Evolutionary conservation across 2,888 invertebrate species (phyloP).

Genomic region (Germaria angustata): DNA sequence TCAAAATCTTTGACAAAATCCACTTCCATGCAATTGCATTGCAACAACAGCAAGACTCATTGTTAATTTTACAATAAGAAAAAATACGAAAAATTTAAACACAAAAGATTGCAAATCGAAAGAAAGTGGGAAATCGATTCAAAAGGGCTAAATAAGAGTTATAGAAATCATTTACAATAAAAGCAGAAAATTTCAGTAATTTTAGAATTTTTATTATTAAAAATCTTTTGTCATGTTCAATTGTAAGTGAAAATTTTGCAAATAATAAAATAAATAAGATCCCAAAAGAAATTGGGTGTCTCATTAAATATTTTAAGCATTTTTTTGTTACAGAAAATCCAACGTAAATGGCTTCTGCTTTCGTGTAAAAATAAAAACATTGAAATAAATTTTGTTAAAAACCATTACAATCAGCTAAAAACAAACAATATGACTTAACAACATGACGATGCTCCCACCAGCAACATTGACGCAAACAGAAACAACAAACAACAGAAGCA

Average conservation of each 20-base stretch:
- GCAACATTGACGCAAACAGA: constrained; percentile 15
- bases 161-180: background rate
- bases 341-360: background rate
- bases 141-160: background rate
- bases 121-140: background rate
- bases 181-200: background rate
- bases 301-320: background rate
- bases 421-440: constrained; percentile 48
- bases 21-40: constrained; percentile 7
- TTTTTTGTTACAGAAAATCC: background rate
- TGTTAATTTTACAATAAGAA: background rate
- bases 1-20: background rate
- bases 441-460: constrained; percentile 27
- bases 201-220: too few species aligned
- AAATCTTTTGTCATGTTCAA: too few species aligned
- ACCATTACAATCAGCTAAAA: constrained; percentile 47
- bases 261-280: background rate
- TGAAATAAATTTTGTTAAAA: constrained; percentile 32
- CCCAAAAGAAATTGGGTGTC: background rate
- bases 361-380: background rate
- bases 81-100: background rate
- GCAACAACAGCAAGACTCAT: background rate
- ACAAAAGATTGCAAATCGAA: background rate
- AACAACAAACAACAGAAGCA: constrained; percentile 32
- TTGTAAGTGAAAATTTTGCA: background rate